Percentiles rank a stretch among this genome's conserved stretches.
These are phyloP conservation scores for Halichondria panicea DNA, from an alignment of 37 sponge, comb jelly and placozoan genomes.

Conservation along the genomic window DNA sequence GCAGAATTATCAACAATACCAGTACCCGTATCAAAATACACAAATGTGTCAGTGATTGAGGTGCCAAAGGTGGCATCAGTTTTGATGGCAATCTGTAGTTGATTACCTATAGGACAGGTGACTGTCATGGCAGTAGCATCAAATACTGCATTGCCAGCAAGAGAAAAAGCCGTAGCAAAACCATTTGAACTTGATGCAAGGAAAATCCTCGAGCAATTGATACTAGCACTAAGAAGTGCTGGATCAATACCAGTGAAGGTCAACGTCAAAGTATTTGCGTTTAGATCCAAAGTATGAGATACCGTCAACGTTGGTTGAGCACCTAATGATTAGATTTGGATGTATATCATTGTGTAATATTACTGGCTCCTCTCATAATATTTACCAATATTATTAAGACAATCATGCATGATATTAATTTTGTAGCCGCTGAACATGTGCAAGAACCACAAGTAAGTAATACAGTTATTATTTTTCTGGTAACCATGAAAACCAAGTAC, in stretches of 20 bases:
- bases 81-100: constrained; percentile 36
- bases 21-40: constrained; percentile 24
- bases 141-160: background rate
- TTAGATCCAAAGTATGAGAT: constrained; percentile 56
- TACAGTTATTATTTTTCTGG: too few species aligned
- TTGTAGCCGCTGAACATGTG: too few species aligned
- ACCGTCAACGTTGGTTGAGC: constrained; percentile 36
- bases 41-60: constrained; percentile 24
- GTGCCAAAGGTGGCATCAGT: constrained; percentile 31
- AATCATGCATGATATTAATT: too few species aligned
- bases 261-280: constrained; percentile 45
- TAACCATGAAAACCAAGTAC: too few species aligned
- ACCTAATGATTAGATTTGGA: background rate
- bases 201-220: constrained; percentile 33
- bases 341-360: background rate
- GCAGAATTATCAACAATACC: constrained; percentile 10
- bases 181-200: background rate
- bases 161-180: background rate
- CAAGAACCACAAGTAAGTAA: too few species aligned
- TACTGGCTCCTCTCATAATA: too few species aligned
- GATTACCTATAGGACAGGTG: constrained; percentile 27
- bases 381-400: too few species aligned
- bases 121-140: constrained; percentile 1
- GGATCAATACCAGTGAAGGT: constrained; percentile 30
- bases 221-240: background rate